phyloP scores from a whole-genome alignment of 2,797 vertebrate species.

The Acipenser oxyrinchus region DNA sequence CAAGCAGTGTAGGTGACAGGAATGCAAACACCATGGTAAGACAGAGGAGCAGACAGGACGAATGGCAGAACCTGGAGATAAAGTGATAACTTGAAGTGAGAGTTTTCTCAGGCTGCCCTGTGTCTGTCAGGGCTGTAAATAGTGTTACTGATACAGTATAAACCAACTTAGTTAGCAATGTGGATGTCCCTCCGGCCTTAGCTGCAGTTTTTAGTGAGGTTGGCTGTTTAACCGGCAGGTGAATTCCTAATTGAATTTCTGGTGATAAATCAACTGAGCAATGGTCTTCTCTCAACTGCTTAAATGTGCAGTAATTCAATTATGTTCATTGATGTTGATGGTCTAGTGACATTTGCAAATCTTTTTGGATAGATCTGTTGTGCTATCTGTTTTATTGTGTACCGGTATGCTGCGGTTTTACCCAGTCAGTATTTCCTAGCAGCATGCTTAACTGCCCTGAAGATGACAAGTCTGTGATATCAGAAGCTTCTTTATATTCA shows the following conservation, averaged over 20 bases:
- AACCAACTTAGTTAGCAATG: neutral
- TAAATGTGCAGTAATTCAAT: too few species aligned
- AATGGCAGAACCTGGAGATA: neutral
- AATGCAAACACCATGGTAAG: neutral
- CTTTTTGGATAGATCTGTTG: too few species aligned
- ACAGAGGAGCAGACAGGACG: neutral
- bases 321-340: too few species aligned
- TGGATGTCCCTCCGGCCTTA: neutral
- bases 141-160: neutral
- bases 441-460: too few species aligned
- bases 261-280: too few species aligned
- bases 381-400: too few species aligned
- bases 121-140: neutral
- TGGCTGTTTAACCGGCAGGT: neutral
- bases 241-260: neutral
- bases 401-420: too few species aligned
- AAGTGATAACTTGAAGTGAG: neutral
- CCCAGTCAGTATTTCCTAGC: too few species aligned
- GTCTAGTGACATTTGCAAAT: too few species aligned
- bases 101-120: neutral
- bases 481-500: too few species aligned
- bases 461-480: too few species aligned
- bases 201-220: neutral
- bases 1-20: neutral
- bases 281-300: too few species aligned